Evolutionary conservation across 2,113 vertebrate species (phyloP), one percentile per base, ranked within the genome.

Genomic region (Brienomyrus longianalis): DNA sequence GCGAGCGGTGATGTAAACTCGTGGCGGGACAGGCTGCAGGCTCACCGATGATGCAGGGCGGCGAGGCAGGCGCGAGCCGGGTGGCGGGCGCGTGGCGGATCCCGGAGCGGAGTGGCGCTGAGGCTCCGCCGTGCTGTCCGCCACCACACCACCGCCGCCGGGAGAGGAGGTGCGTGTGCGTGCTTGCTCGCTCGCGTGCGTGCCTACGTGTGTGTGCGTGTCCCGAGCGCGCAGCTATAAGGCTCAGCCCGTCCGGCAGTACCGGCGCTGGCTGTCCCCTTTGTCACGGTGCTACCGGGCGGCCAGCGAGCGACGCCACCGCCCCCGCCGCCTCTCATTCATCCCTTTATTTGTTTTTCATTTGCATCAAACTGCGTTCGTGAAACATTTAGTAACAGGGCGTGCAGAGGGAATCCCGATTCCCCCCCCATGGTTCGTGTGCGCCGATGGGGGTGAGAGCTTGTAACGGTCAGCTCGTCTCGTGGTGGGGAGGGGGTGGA

Each of bases 111-210:
- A 48, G 87, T 88, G 56, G 9, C 83, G 35, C 9, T 5, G 39
- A 45, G 77, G 35, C 77, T 45, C 77, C 94, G 93, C 95, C 93
- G 92, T 92, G 86, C 84, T 90, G 91, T 91, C 90, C 91, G 91
- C 92, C 56, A 9, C 92, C 91, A n/a, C 84, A 87, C 54, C 52
- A 83, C 85, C 51, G 51, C 85, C 50, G 88, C 35, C 48, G 48
- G 35, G 70, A 48, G 47, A 43, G 88, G 88, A 43, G 11, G 45
- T 48, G 62, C 7, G 47, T 86, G 84, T 50, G 84, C 13, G 84
- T 52, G 47, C 3, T 15, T 11, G 48, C 39, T 27, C 39, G 23
- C 35, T 17, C 35, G 35, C 35, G 74, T 39, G 74, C 35, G 31
- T 80, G 39, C 43, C 35, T 83, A 45, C 7, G 39, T 4, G 83